A percentile compares a stretch with the other conserved stretches of the same genome.
Conservation (phyloP, 2,888 invertebrate species). For the Sphinx pinastri region DNA sequence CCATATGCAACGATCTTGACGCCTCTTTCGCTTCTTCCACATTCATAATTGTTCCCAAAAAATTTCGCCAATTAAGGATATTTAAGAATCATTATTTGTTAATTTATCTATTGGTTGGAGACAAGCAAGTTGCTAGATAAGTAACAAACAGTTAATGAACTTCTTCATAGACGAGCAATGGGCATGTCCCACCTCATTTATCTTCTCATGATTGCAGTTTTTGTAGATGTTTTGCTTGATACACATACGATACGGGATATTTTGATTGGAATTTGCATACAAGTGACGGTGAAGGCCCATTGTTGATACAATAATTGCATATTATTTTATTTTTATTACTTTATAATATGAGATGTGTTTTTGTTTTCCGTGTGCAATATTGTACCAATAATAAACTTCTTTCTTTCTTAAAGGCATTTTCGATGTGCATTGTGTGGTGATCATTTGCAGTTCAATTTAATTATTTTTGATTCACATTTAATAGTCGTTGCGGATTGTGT, state of each 20-base stretch:
- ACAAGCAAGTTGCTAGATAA: slow-evolving; percentile 34
- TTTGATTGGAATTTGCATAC: slow-evolving; percentile 47
- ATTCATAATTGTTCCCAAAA: not conserved
- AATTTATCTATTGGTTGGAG: not conserved
- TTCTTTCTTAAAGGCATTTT: not conserved
- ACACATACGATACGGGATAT: slow-evolving; percentile 45
- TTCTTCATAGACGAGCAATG: slow-evolving; percentile 38
- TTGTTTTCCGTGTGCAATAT: too few species aligned
- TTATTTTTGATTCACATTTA: too few species aligned
- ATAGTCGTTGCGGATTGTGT: too few species aligned
- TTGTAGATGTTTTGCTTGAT: slow-evolving; percentile 46
- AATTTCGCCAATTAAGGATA: not conserved
- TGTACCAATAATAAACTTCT: too few species aligned
- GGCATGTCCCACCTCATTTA: slow-evolving; percentile 47
- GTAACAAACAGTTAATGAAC: slow-evolving; percentile 47
- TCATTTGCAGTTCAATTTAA: not conserved
- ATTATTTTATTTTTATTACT: too few species aligned
- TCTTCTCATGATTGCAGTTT: slow-evolving; percentile 55
- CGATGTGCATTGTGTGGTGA: not conserved
- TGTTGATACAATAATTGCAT: too few species aligned
- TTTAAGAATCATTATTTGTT: not conserved
- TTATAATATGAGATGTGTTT: too few species aligned
- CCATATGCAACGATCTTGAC: too few species aligned
- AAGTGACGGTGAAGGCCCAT: too few species aligned
- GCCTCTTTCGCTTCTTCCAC: too few species aligned